A percentile compares a stretch with the other conserved stretches of the same genome.
phyloP scores from a whole-genome alignment of 1,140 invertebrate genomes.

The Watersipora subatra region DNA sequence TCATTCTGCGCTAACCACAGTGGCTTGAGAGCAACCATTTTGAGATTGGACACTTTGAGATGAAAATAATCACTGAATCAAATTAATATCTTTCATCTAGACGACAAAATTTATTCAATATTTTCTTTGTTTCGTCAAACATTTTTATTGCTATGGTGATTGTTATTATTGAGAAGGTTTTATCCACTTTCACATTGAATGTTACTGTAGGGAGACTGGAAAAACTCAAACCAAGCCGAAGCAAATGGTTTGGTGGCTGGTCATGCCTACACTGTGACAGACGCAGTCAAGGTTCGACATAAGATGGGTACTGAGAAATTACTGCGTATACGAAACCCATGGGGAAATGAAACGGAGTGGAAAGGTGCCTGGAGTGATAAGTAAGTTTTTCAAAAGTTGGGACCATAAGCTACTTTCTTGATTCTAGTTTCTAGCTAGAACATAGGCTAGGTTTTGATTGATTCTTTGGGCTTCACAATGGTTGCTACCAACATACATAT shows the following conservation, averaged over 20 bases:
- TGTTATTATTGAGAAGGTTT: too few species aligned
- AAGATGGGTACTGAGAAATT: slow-evolving; percentile 34
- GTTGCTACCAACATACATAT: not conserved
- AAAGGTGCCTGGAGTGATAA: slow-evolving; percentile 46
- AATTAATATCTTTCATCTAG: too few species aligned
- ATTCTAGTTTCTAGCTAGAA: not conserved
- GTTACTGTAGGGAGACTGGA: slow-evolving; percentile 42
- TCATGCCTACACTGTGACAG: slow-evolving; percentile 46
- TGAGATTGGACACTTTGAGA: too few species aligned
- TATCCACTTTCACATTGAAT: too few species aligned
- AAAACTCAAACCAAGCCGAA: slow-evolving; percentile 33
- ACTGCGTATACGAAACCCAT: slow-evolving; percentile 45
- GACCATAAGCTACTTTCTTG: not conserved
- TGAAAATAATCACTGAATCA: too few species aligned
- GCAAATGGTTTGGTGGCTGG: slow-evolving; percentile 44
- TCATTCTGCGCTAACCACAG: too few species aligned
- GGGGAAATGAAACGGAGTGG: slow-evolving; percentile 48
- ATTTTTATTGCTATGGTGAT: too few species aligned
- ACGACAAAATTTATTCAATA: too few species aligned
- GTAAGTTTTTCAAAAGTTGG: slow-evolving; percentile 21
- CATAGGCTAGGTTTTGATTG: slow-evolving; percentile 1
- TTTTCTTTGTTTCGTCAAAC: too few species aligned
- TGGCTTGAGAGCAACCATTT: too few species aligned
- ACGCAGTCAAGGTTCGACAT: slow-evolving; percentile 39
- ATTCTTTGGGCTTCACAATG: slow-evolving; percentile 5